Evolutionary conservation across 1,140 invertebrate species (phyloP), one percentile per base, ranked within the genome.

Genomic region (Mamestra configurata): DNA sequence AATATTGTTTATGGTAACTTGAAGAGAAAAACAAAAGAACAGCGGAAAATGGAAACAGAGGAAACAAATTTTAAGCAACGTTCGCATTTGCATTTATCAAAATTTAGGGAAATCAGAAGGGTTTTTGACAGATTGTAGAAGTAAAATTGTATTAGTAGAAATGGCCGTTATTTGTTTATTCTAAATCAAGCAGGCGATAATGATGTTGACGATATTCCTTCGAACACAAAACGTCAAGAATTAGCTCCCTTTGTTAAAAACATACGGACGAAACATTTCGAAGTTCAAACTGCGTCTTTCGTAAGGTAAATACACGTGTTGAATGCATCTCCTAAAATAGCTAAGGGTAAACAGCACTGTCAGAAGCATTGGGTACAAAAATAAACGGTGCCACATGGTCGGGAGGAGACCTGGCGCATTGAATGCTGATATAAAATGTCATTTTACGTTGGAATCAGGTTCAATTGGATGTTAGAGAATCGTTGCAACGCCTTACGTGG

Each of bases 261-360:
- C 40, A 5, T 22, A 24, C 8, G 24, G 27, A 27, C 40, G 22
- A 31, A 24, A 13, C 64, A 49, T 68, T 46, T 22, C 64, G 64
- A 46, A 37, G 55, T 59, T 59, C 11, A 40, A 40, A 64, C 22
- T 59, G 55, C 35, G 49, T 49, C 49, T 35, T 53, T 37, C n/a
- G 22, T 27, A 72, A 49, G 27, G 43, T 72, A 72, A 72, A 72
- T 72, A 72, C 49, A 53, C 49, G 27, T 64, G 59, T 37, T 40
- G 70, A 8, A 35, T 51, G 70, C 49, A 72, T 55, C 18, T 72
- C 70, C 49, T 51, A 72, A 72, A 72, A 72, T 72, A 72, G 49
- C 22, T n/a, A 51, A 22, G 70, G 18, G 49, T 72, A 72, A 72
- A 72, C 70, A 72, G n/a, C 22, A 72, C 35, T 24, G 70, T 31